A percentile compares a stretch with the other conserved stretches of the same genome.
These are phyloP conservation scores for Leptoteleia sp. DNA, from an alignment of 1,140 invertebrate genomes.

Conservation along the genomic window DNA sequence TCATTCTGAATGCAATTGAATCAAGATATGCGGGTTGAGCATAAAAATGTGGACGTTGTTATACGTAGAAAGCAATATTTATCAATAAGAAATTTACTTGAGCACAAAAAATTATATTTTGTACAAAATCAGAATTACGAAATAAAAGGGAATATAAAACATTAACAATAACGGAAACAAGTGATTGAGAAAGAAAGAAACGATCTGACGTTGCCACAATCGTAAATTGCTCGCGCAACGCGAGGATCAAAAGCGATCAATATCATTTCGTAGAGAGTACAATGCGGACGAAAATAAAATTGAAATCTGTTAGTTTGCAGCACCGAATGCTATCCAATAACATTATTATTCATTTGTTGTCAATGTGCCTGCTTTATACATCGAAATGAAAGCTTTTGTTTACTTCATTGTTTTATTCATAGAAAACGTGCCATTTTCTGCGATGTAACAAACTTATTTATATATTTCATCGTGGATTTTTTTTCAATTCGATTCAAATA, in stretches of 20 bases:
- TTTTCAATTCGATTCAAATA: slow-evolving; percentile 39
- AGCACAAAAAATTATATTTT: slow-evolving; percentile 12
- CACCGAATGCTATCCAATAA: slow-evolving; percentile 42
- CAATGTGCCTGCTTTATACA: slow-evolving; percentile 54
- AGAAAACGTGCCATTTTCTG: slow-evolving; percentile 37
- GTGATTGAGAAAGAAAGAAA: slow-evolving; percentile 4
- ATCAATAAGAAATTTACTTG: slow-evolving; percentile 17
- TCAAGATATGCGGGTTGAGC: neutral
- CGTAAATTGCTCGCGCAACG: slow-evolving; percentile 35
- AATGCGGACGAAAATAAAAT: slow-evolving; percentile 54
- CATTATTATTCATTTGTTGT: slow-evolving; percentile 62
- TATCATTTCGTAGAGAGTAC: slow-evolving; percentile 42
- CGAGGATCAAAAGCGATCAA: slow-evolving; percentile 35
- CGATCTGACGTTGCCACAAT: slow-evolving; percentile 9
- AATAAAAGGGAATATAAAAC: neutral
- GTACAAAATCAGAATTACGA: slow-evolving; percentile 8
- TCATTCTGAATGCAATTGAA: slow-evolving; percentile 40
- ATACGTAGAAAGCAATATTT: slow-evolving; percentile 9
- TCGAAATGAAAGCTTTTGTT: slow-evolving; percentile 48
- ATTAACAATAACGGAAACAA: neutral
- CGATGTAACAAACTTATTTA: slow-evolving; percentile 40
- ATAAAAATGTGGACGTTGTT: slow-evolving; percentile 10
- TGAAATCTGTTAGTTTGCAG: slow-evolving; percentile 51
- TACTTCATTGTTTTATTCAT: slow-evolving; percentile 46
- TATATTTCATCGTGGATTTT: slow-evolving; percentile 33